Conservation (phyloP, 2,888 invertebrate species). For the Furcula furcula region DNA sequence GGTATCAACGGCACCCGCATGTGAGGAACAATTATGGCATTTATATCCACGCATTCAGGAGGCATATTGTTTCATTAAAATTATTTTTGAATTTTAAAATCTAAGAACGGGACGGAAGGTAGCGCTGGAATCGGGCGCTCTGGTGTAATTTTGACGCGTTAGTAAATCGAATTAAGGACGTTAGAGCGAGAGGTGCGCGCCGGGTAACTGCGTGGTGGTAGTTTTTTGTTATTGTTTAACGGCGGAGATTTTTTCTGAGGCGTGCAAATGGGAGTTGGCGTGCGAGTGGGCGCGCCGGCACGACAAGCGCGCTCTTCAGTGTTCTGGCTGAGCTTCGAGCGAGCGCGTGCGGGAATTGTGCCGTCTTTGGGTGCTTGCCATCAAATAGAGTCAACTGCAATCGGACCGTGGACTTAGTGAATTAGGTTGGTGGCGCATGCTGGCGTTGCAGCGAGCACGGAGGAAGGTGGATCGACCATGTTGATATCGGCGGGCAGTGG, state of each 20-base stretch:
- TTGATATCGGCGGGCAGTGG: slow-evolving; percentile 85
- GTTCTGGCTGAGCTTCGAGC: slow-evolving; percentile 79
- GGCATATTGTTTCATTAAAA: slow-evolving; percentile 12
- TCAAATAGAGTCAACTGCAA: slow-evolving; percentile 26
- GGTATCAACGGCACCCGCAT: slow-evolving; percentile 27
- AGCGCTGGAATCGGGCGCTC: slow-evolving; percentile 71
- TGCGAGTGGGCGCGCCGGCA: slow-evolving; percentile 77
- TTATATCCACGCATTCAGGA: slow-evolving; percentile 15
- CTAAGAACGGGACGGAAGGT: slow-evolving; percentile 72
- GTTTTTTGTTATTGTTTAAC: slow-evolving; percentile 78
- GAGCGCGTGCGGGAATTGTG: slow-evolving; percentile 72
- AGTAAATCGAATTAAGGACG: slow-evolving; percentile 79
- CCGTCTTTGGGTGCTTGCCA: slow-evolving; percentile 47
- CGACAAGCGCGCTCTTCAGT: slow-evolving; percentile 81
- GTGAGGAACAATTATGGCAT: slow-evolving; percentile 26
- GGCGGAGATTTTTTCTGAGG: slow-evolving; percentile 77
- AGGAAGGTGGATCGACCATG: slow-evolving; percentile 76
- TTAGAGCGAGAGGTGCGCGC: slow-evolving; percentile 76
- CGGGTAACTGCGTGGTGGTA: slow-evolving; percentile 66
- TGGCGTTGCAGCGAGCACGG: slow-evolving; percentile 48
- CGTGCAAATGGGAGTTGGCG: slow-evolving; percentile 81
- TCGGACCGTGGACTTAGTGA: slow-evolving; percentile 54
- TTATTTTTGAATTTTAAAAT: slow-evolving; percentile 37
- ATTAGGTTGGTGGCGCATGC: slow-evolving; percentile 60
- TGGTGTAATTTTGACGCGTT: slow-evolving; percentile 78